These are phyloP conservation scores for Perca fluviatilis DNA, from an alignment of 2,113 vertebrate genomes.

Conservation along the genomic window DNA sequence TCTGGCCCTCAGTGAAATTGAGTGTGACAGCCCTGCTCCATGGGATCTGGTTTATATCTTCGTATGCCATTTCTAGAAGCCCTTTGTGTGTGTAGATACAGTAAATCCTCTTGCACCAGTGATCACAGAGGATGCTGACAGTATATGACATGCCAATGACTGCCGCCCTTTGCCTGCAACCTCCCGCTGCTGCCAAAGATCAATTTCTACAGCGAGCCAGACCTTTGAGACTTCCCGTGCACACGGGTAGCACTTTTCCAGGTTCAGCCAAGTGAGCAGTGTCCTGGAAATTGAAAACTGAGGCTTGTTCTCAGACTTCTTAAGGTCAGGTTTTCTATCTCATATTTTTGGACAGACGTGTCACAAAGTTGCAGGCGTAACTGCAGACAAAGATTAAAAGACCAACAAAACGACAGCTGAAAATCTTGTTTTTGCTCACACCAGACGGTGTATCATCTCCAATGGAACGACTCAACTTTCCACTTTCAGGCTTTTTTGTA, in stretches of 20 bases:
- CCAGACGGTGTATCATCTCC: no score
- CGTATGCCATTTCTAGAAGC: background rate
- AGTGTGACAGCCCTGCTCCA: no score
- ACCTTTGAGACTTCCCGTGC: background rate
- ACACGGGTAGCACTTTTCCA: background rate
- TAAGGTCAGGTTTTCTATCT: no score
- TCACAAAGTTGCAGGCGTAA: no score
- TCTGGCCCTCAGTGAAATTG: no score
- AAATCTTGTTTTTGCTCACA: no score
- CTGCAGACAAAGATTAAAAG: no score
- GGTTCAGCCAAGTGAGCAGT: background rate
- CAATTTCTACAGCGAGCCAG: background rate
- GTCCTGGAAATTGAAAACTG: background rate
- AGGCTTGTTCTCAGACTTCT: background rate
- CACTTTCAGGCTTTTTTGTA: no score
- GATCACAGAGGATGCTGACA: conserved; percentile 7
- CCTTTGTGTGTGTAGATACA: background rate
- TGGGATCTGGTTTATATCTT: background rate
- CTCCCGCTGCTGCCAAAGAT: background rate
- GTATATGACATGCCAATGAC: background rate
- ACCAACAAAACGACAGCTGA: no score
- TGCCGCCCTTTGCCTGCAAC: background rate
- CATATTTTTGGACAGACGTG: no score
- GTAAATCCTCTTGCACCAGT: background rate
- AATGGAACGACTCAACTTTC: no score